These are phyloP conservation scores for Musca vetustissima DNA, from an alignment of 1,140 invertebrate genomes.

Conservation along the genomic window DNA sequence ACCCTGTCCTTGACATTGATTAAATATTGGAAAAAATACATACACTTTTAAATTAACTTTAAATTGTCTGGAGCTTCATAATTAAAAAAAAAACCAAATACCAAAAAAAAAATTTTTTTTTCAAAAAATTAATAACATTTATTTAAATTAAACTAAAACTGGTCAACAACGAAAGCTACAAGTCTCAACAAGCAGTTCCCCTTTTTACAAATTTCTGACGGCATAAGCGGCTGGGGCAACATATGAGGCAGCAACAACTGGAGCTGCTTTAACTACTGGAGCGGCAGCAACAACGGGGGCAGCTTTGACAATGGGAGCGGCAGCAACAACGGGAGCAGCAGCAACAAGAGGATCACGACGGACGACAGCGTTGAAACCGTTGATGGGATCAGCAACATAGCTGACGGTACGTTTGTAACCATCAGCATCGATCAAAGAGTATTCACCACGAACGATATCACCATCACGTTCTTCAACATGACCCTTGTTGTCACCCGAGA, in stretches of 20 bases:
- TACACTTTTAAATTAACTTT: no score
- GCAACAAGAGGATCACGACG: conserved; percentile 49
- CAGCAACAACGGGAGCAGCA: conserved; percentile 31
- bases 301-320: conserved; percentile 33
- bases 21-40: no score
- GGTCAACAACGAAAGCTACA: background rate
- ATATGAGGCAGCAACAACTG: conserved; percentile 34
- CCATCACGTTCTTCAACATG: conserved; percentile 62
- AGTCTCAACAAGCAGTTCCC: background rate
- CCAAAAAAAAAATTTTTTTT: no score
- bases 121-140: conserved; percentile 15
- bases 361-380: conserved; percentile 45
- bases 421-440: conserved; percentile 59
- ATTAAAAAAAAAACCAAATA: no score
- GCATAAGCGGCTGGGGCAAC: conserved; percentile 31
- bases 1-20: no score
- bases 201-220: conserved; percentile 29
- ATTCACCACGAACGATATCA: conserved; percentile 58
- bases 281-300: conserved; percentile 34
- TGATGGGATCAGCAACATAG: conserved; percentile 41
- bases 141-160: conserved; percentile 8
- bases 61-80: no score
- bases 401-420: conserved; percentile 41
- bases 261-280: conserved; percentile 45
- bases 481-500: conserved; percentile 65